Evolutionary conservation across 2,888 invertebrate genomes (phyloP).

Genomic region (Malthinus seriepunctatus): DNA sequence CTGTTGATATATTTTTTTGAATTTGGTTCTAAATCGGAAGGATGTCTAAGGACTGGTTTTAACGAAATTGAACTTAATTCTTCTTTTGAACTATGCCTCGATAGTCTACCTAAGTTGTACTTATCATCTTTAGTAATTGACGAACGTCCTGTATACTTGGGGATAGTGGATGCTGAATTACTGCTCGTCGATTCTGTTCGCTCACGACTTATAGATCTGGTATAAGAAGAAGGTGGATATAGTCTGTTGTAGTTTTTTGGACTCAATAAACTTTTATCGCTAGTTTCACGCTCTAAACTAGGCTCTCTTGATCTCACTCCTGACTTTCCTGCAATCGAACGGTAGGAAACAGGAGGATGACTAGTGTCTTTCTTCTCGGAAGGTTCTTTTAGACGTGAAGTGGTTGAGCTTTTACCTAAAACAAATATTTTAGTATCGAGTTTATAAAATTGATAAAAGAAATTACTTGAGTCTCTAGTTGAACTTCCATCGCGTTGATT

Average conservation of each 20-base stretch:
- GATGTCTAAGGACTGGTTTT: conserved; percentile 34
- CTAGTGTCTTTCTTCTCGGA: conserved; percentile 38
- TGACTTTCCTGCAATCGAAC: conserved; percentile 45
- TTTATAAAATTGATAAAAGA: neutral
- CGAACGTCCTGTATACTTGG: conserved; percentile 44
- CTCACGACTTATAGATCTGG: conserved; percentile 48
- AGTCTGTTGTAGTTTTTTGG: conserved; percentile 45
- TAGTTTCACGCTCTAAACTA: conserved; percentile 57
- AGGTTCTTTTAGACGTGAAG: conserved; percentile 36
- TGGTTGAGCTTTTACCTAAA: conserved; percentile 14
- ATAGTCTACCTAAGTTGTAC: conserved; percentile 36
- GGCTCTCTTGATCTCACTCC: conserved; percentile 58
- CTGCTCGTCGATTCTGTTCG: conserved; percentile 42
- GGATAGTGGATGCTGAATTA: conserved; percentile 41
- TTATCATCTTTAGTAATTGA: conserved; percentile 42
- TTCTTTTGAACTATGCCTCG: conserved; percentile 38
- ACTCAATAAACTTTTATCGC: conserved; percentile 48
- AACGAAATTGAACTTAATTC: conserved; percentile 33
- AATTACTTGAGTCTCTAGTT: conserved; percentile 34
- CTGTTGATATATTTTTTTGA: conserved; percentile 53
- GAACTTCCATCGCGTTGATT: conserved; percentile 42
- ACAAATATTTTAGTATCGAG: neutral
- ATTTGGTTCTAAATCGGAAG: conserved; percentile 44
- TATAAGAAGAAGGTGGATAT: conserved; percentile 59
- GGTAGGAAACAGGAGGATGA: conserved; percentile 57